These are phyloP conservation scores for Zygothrica quintamaculata DNA, from an alignment of 2,888 invertebrate genomes.

Conservation along the genomic window DNA sequence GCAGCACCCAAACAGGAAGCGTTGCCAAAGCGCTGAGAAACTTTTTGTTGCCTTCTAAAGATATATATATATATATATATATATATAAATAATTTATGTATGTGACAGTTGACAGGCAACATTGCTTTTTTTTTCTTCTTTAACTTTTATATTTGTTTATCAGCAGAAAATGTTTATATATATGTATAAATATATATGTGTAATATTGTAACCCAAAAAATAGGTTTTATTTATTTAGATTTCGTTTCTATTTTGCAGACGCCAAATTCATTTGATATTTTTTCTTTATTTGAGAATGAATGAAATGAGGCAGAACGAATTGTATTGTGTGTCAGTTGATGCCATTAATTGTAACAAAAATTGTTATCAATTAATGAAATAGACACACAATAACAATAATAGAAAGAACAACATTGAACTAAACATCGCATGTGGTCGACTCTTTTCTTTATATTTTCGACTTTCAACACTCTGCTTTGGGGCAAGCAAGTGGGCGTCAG, in stretches of 20 bases:
- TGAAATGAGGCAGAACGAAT: constrained; percentile 50
- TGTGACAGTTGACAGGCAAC: constrained; percentile 65
- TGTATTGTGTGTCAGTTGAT: constrained; percentile 23
- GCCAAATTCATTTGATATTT: constrained; percentile 26
- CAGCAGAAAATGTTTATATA: constrained; percentile 32
- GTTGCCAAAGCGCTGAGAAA: constrained; percentile 47
- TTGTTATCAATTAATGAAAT: constrained; percentile 70
- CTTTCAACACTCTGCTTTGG: constrained; percentile 42
- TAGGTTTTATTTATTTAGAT: constrained; percentile 53
- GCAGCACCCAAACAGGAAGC: constrained; percentile 31
- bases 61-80: constrained; percentile 9
- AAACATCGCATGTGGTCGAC: constrained; percentile 33
- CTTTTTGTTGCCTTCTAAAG: constrained; percentile 47
- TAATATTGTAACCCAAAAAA: too few relatives aligned
- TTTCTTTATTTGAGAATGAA: constrained; percentile 25
- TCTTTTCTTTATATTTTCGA: background rate
- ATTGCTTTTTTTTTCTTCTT: constrained; percentile 29
- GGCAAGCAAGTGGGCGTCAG: constrained; percentile 54
- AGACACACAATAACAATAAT: constrained; percentile 22
- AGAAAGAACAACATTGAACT: constrained; percentile 5
- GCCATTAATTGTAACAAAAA: constrained; percentile 69
- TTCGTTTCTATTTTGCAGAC: constrained; percentile 22
- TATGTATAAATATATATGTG: constrained; percentile 16
- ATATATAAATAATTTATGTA: constrained; percentile 65
- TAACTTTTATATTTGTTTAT: constrained; percentile 36